phyloP scores from a whole-genome alignment of 2,888 invertebrate genomes.

The Erebia palarica region DNA sequence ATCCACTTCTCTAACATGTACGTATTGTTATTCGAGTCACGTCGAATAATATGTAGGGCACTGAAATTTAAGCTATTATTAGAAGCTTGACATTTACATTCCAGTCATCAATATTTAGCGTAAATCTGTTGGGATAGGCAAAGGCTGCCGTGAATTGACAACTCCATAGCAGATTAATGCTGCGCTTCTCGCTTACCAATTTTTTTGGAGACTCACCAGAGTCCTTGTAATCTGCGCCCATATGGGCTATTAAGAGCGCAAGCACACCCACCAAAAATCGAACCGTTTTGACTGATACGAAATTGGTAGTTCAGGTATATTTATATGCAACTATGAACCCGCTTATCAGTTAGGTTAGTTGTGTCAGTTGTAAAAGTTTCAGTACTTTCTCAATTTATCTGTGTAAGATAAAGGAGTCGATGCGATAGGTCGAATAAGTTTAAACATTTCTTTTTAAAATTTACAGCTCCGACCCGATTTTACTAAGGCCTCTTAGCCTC shows the following conservation, averaged over 20 bases:
- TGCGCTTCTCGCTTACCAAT: neutral
- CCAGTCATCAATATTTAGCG: too few species aligned
- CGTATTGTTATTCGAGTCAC: slow-evolving; percentile 82
- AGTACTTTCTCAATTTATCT: neutral
- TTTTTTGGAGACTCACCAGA: neutral
- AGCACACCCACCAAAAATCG: neutral
- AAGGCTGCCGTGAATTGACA: too few species aligned
- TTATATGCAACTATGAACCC: neutral
- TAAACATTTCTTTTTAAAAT: neutral
- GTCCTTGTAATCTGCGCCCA: slow-evolving; percentile 1
- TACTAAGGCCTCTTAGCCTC: too few species aligned
- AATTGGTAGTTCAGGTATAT: neutral
- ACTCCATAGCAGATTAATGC: too few species aligned
- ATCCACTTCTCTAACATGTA: slow-evolving; percentile 81
- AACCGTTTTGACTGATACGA: slow-evolving; percentile 6
- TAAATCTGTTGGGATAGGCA: too few species aligned
- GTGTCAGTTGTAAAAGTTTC: neutral
- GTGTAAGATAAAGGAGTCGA: neutral
- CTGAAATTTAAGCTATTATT: slow-evolving; percentile 45
- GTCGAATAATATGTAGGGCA: slow-evolving; percentile 70
- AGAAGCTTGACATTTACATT: neutral
- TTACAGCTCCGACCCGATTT: too few species aligned
- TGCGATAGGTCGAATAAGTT: neutral
- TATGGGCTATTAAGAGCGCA: neutral
- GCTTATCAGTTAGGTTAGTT: slow-evolving; percentile 4